Base-by-base conservation (phyloP, 2,888 invertebrate genomes). In the Xestobium rufovillosum region DNA sequence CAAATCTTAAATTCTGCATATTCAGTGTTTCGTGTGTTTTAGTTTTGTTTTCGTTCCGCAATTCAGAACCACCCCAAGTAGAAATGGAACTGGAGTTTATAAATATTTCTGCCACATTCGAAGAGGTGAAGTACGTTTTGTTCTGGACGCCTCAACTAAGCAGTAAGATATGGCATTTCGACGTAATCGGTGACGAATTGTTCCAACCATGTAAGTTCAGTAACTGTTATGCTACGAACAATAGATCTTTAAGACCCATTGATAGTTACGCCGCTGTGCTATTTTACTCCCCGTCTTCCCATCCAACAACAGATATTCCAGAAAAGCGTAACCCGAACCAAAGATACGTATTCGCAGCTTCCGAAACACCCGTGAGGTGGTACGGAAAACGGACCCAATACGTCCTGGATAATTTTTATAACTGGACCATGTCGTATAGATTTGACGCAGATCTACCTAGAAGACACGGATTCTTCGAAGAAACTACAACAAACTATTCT, bases 381-480 rank as follows among this genome's bases (percentile, higher is more conserved):
- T 17, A 36, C 1, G 11, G 37, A 3, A 30, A 47, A 14, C n/a
- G 36, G 1, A 8, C 23, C 23, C 23, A 19, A n/a, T 62, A 65
- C 28, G 6, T 19, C 6, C n/a, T 8, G 6, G 48, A 56, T 4
- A 46, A 60, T 19, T 72, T 75, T 38, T 79, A 70, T 45, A 76
- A 76, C 49, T 54, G 68, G 41, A 75, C 75, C 2, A 73, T 75
- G 71, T 72, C 70, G 1, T 74, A 75, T 51, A 63, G 72, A 39
- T 44, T 70, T 68, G 55, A 57, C 33, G 54, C 56, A 4, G 53
- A 56, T 37, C 26, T 63, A 2, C 48, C 66, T 4, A 70, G 70
- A 2, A 69, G 70, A 0, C 67, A 63, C 31, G 56, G 53, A 9
- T 38, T 39, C 26, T 25, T 51, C 27, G 40, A 35, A 9, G 45